These are phyloP conservation scores for Peucedramus taeniatus DNA, from an alignment of 2,113 vertebrate species.

Conservation along the genomic window DNA sequence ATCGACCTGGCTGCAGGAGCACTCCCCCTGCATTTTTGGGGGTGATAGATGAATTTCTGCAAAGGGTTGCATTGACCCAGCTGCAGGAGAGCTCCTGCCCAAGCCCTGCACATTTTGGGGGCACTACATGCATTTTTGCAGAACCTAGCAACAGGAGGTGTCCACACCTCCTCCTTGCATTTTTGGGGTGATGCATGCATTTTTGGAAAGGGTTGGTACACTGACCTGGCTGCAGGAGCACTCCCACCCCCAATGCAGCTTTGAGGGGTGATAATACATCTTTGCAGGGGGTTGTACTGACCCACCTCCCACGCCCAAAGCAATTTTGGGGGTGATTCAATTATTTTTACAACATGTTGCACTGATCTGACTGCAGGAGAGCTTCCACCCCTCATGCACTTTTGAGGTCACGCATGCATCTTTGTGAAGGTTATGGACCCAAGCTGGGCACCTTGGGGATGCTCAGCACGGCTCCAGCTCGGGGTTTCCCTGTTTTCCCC, in stretches of 20 bases:
- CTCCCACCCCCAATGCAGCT: neutral
- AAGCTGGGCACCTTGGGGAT: neutral
- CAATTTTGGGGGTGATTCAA: neutral
- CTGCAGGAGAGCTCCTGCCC: neutral
- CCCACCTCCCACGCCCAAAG: too few relatives aligned
- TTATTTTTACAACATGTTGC: fast-evolving
- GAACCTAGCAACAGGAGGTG: too few relatives aligned
- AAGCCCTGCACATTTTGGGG: neutral
- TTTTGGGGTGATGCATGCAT: neutral
- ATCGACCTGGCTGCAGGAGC: neutral
- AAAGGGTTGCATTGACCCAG: too few relatives aligned
- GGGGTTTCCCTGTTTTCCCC: neutral
- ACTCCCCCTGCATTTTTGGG: neutral
- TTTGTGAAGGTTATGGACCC: neutral
- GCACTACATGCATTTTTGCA: neutral
- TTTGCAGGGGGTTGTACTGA: neutral
- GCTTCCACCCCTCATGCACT: neutral
- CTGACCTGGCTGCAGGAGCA: neutral
- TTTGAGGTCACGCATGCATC: fast-evolving
- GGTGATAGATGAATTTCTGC: neutral
- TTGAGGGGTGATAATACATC: neutral
- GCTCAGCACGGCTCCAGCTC: neutral
- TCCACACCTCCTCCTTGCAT: neutral
- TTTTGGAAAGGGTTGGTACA: neutral
- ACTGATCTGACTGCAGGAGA: too few relatives aligned